Conservation (phyloP, 2,888 invertebrate species). For the Drosophila borborema region DNA sequence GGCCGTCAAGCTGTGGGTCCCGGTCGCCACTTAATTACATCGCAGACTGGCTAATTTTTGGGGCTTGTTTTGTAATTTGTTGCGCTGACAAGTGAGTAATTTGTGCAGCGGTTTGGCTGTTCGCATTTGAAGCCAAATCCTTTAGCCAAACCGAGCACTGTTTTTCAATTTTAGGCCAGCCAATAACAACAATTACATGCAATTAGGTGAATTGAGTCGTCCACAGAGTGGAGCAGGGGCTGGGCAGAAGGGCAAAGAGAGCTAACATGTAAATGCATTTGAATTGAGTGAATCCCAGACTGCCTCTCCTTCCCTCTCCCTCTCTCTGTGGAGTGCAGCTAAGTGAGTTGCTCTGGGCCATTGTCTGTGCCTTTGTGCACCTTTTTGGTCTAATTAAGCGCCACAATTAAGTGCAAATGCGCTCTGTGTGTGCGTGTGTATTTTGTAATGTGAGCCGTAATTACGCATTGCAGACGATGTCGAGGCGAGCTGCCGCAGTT, state of each 20-base stretch:
- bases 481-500: constrained; percentile 37
- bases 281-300: constrained; percentile 39
- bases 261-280: constrained; percentile 68
- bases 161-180: constrained; percentile 39
- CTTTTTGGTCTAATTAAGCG: constrained; percentile 80
- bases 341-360: constrained; percentile 52
- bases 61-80: constrained; percentile 54
- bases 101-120: constrained; percentile 24
- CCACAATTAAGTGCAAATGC: constrained; percentile 81
- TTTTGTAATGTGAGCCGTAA: constrained; percentile 75
- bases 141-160: constrained; percentile 35
- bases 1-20: constrained; percentile 24
- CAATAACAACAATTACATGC: constrained; percentile 70
- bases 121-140: constrained; percentile 51
- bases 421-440: constrained; percentile 21
- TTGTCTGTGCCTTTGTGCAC: constrained; percentile 72
- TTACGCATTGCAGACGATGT: constrained; percentile 71
- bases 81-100: constrained; percentile 64
- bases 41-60: constrained; percentile 56
- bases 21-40: constrained; percentile 50
- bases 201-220: constrained; percentile 78
- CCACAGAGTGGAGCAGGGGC: constrained; percentile 29
- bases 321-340: not conserved
- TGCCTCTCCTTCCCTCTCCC: not conserved
- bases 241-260: constrained; percentile 5